Evolutionary conservation across 2,888 invertebrate genomes (phyloP).

Genomic region (Azorinus chamasolen): DNA sequence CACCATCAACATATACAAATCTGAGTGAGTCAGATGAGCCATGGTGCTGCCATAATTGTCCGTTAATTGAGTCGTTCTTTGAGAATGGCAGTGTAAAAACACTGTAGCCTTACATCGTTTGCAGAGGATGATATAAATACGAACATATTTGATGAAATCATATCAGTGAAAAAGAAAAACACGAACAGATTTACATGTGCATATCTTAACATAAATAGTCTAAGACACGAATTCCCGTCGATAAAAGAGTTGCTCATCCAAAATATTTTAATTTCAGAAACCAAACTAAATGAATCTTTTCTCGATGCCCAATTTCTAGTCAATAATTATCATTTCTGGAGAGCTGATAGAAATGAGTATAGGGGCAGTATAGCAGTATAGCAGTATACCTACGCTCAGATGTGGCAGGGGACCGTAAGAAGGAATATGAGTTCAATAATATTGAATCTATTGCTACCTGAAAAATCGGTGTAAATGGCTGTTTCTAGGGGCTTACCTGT

Average conservation of each 20-base stretch:
- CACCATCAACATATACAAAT: too few species aligned
- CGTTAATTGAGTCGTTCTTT: too few species aligned
- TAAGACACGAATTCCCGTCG: conserved; percentile 17
- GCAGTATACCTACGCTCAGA: conserved; percentile 32
- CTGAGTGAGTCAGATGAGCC: too few species aligned
- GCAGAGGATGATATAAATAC: too few species aligned
- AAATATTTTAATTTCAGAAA: conserved; percentile 30
- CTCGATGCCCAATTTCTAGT: conserved; percentile 32
- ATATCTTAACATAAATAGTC: conserved; percentile 39
- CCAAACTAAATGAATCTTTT: conserved; percentile 35
- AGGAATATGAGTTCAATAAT: conserved; percentile 27
- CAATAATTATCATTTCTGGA: conserved; percentile 23
- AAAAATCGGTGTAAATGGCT: conserved; percentile 26
- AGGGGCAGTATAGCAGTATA: conserved; percentile 37
- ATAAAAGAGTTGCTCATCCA: conserved; percentile 15
- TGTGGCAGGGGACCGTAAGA: conserved; percentile 25
- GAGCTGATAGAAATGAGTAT: conserved; percentile 21
- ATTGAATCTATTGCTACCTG: conserved; percentile 26
- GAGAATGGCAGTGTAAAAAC: too few species aligned
- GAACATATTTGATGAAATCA: too few species aligned
- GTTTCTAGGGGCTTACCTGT: conserved; percentile 25
- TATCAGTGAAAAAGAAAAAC: too few species aligned
- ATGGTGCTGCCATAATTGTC: too few species aligned
- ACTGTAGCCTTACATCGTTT: too few species aligned
- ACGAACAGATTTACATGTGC: too few species aligned